phyloP scores from a whole-genome alignment of 2,113 vertebrate genomes.

The Arvicanthis niloticus region DNA sequence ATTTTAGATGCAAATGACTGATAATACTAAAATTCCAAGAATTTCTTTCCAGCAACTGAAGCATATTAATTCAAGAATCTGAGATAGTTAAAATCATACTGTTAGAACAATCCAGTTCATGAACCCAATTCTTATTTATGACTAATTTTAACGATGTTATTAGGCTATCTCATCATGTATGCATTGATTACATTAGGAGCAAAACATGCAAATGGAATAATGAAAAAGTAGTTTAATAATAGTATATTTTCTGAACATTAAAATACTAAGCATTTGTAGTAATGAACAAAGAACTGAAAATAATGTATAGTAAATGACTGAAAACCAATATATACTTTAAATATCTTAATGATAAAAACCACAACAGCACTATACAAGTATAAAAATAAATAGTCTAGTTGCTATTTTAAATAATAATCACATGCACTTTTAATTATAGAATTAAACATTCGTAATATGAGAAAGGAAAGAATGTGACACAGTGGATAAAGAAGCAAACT shows the following conservation, averaged over 20 bases:
- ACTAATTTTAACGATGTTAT: background rate
- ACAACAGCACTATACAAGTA: background rate
- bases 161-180: background rate
- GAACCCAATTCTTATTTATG: background rate
- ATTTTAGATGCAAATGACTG: background rate
- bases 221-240: background rate
- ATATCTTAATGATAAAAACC: conserved; percentile 1
- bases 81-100: background rate
- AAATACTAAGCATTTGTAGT: conserved; percentile 39
- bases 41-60: background rate
- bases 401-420: conserved; percentile 44
- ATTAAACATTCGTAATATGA: conserved; percentile 4
- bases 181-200: background rate
- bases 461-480: background rate
- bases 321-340: background rate
- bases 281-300: background rate
- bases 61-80: background rate
- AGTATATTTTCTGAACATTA: conserved; percentile 32
- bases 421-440: background rate
- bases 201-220: background rate
- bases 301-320: background rate
- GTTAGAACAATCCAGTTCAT: background rate
- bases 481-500: conserved; percentile 30
- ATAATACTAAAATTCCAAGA: background rate
- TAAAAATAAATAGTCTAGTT: background rate